phyloP scores from a whole-genome alignment of 2,888 invertebrate genomes.

The Watsonalla cultraria region DNA sequence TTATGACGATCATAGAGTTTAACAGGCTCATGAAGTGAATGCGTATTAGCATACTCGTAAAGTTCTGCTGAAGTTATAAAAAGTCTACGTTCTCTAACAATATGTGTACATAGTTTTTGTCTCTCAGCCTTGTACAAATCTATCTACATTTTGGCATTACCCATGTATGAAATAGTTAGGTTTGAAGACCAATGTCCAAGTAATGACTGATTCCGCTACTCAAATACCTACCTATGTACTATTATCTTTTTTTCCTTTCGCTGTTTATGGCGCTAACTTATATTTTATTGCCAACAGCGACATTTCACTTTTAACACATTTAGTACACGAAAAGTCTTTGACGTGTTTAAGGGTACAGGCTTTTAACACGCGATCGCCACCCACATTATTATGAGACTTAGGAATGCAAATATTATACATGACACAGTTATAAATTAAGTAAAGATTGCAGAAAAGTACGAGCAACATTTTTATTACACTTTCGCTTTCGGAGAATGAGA shows the following conservation, averaged over 20 bases:
- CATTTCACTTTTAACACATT: not conserved
- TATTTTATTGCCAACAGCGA: not conserved
- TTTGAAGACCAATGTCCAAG: no score
- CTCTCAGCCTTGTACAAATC: not conserved
- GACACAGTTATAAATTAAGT: conserved; percentile 10
- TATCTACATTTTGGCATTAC: no score
- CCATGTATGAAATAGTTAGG: no score
- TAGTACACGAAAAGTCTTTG: conserved; percentile 11
- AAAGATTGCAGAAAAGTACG: conserved; percentile 5
- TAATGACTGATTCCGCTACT: no score
- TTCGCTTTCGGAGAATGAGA: no score
- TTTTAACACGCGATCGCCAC: conserved; percentile 38
- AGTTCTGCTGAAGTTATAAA: no score
- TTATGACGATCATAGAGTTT: not conserved
- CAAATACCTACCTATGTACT: not conserved
- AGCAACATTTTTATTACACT: not conserved
- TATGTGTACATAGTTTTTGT: not conserved
- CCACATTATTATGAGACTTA: conserved; percentile 31
- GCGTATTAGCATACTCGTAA: not conserved
- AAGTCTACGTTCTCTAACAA: not conserved
- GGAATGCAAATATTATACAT: conserved; percentile 16
- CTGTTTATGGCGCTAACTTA: not conserved
- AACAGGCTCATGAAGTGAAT: not conserved
- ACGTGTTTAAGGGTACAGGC: conserved; percentile 33
- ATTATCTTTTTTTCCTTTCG: not conserved